phyloP scores from a whole-genome alignment of 2,888 invertebrate genomes.

The Acronicta psi region DNA sequence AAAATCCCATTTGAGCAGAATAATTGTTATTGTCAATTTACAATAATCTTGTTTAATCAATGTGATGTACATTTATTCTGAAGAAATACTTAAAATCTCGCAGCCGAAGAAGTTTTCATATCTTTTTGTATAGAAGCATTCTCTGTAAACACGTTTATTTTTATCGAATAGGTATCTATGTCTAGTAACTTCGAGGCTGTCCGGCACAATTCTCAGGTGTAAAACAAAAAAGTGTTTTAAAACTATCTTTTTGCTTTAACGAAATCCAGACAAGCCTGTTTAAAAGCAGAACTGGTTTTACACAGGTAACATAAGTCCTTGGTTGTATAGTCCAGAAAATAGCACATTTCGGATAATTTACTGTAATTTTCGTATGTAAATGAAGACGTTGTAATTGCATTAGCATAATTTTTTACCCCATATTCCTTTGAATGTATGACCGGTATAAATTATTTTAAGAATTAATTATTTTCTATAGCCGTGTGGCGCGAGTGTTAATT shows the following conservation, averaged over 20 bases:
- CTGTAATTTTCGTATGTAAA: conserved; percentile 8
- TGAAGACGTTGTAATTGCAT: background rate
- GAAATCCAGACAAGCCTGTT: conserved; percentile 43
- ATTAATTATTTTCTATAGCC: too few species aligned
- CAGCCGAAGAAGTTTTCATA: too few species aligned
- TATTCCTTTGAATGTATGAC: background rate
- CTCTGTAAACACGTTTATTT: conserved; percentile 5
- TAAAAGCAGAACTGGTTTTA: conserved; percentile 41
- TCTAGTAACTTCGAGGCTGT: conserved; percentile 6
- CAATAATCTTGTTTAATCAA: too few species aligned
- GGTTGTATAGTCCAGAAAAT: conserved; percentile 28
- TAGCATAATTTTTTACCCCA: background rate
- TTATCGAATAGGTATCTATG: background rate
- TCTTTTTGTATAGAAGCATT: too few species aligned
- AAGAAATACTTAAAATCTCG: too few species aligned
- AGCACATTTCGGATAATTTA: conserved; percentile 18
- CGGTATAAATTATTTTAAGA: background rate
- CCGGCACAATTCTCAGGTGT: conserved; percentile 19
- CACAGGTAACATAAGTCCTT: conserved; percentile 24
- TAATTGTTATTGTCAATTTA: too few species aligned
- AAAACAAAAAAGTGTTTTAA: conserved; percentile 30
- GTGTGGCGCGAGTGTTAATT: too few species aligned
- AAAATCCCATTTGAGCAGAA: too few species aligned
- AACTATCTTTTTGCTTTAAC: conserved; percentile 38
- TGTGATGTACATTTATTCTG: too few species aligned